phyloP scores from a whole-genome alignment of 92 coral and sea anemone genomes.

The Phenganax stokvisi region DNA sequence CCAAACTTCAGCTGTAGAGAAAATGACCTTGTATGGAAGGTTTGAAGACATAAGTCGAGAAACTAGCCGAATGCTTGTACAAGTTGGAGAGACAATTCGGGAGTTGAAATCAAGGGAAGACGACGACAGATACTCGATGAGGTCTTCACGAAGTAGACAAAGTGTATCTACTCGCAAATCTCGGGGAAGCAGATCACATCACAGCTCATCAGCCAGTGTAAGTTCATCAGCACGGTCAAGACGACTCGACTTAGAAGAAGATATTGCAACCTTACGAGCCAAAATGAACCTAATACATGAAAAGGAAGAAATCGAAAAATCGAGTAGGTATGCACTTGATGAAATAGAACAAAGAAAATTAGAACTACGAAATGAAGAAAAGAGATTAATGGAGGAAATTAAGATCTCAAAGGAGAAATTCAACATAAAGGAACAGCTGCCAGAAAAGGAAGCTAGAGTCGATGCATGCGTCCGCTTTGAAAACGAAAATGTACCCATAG shows the following conservation, averaged over 20 bases:
- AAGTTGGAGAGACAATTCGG: background rate
- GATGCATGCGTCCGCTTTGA: constrained; percentile 13
- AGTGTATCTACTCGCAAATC: background rate
- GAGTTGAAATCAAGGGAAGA: background rate
- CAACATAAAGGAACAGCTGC: constrained; percentile 34
- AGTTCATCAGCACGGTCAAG: constrained; percentile 14
- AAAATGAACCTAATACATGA: constrained; percentile 37
- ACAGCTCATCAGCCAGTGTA: background rate
- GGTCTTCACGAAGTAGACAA: no score
- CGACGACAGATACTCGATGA: background rate
- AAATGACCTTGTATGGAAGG: background rate
- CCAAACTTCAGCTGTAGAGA: background rate
- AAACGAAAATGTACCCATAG: background rate
- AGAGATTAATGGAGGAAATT: constrained; percentile 37
- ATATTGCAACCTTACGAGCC: constrained; percentile 38
- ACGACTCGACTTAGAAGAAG: constrained; percentile 42
- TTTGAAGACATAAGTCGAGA: constrained; percentile 21
- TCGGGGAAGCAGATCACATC: background rate
- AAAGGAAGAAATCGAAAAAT: constrained; percentile 27
- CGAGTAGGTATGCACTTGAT: constrained; percentile 29
- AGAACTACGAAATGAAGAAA: constrained; percentile 38
- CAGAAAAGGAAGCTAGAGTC: constrained; percentile 39
- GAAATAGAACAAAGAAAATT: constrained; percentile 35
- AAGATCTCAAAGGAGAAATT: constrained; percentile 31
- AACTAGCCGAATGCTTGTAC: background rate